Evolutionary conservation across 2,113 vertebrate genomes (phyloP).

Genomic region (Daubentonia madagascariensis): DNA sequence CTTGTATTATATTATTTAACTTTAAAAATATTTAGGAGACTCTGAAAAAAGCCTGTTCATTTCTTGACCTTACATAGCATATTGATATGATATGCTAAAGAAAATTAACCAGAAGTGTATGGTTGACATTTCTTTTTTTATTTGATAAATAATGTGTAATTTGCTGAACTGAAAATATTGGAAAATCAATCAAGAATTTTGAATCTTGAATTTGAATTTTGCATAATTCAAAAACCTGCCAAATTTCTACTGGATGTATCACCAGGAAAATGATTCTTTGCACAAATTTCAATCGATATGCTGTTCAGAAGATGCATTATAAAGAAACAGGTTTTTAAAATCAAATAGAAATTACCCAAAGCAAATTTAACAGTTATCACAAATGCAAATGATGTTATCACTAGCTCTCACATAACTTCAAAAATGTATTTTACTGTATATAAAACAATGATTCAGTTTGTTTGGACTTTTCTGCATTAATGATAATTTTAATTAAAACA

Average conservation of each 20-base stretch:
- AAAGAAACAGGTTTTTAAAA: background rate
- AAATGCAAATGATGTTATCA: background rate
- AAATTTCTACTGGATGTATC: background rate
- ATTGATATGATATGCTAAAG: background rate
- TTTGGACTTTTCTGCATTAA: background rate
- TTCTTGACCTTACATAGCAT: background rate
- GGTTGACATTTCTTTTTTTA: background rate
- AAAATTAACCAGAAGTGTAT: background rate
- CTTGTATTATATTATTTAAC: background rate
- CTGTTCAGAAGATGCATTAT: background rate
- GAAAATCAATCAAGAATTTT: background rate
- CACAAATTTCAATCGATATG: background rate
- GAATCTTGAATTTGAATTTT: no score
- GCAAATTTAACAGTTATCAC: background rate
- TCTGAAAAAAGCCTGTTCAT: background rate
- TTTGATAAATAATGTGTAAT: background rate
- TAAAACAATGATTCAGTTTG: background rate
- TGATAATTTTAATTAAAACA: constrained; percentile 17
- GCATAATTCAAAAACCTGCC: background rate
- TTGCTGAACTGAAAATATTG: background rate
- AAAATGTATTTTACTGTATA: background rate
- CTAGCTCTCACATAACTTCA: background rate
- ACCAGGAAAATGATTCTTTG: constrained; percentile 25
- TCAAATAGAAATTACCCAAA: background rate
- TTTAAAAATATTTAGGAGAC: background rate